Evolutionary conservation across 2,797 vertebrate genomes (phyloP).

Genomic region (Threskiornis aethiopicus): DNA sequence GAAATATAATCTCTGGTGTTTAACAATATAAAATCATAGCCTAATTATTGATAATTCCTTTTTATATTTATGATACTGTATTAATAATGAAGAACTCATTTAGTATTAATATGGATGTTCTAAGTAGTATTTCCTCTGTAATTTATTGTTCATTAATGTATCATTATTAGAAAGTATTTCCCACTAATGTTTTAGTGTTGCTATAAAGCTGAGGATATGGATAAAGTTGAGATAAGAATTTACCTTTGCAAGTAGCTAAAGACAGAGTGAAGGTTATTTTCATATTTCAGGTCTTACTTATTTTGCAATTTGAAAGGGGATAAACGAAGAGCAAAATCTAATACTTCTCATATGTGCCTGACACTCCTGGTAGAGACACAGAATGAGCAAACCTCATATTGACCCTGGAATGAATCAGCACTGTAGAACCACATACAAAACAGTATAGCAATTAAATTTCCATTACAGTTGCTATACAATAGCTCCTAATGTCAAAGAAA

Average conservation of each 20-base stretch:
- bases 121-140: slow-evolving; percentile 46
- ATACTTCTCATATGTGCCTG: background rate
- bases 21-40: slow-evolving; percentile 61
- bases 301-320: background rate
- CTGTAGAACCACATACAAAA: background rate
- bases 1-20: slow-evolving; percentile 5
- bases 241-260: slow-evolving; percentile 43
- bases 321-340: background rate
- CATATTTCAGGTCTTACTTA: background rate
- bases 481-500: background rate
- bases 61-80: slow-evolving; percentile 52
- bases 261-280: slow-evolving; percentile 24
- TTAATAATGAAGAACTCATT: slow-evolving; percentile 69
- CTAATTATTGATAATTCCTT: slow-evolving; percentile 53
- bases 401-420: background rate
- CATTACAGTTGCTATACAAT: background rate
- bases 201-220: slow-evolving; percentile 34
- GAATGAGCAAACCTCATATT: background rate
- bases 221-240: slow-evolving; percentile 4
- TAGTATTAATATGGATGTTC: slow-evolving; percentile 55
- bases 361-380: background rate
- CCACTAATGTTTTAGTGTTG: slow-evolving; percentile 48
- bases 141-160: slow-evolving; percentile 72
- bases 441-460: background rate
- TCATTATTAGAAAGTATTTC: slow-evolving; percentile 54